Evolutionary conservation across 23 tunicate genomes (phyloP).

Genomic region (Trididemnum nubilum): DNA sequence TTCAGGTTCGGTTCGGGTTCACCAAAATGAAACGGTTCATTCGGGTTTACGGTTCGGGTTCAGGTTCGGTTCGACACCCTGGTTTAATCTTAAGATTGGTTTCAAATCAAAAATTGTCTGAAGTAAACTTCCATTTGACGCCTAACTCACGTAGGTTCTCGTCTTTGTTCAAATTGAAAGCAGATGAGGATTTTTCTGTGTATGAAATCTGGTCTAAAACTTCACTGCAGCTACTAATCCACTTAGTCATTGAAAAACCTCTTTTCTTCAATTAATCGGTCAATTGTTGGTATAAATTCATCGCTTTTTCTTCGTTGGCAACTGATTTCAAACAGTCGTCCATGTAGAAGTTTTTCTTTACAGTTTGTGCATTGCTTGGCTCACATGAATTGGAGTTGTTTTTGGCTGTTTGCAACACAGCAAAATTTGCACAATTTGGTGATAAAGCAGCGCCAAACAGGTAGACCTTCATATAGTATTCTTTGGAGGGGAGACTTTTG

Average conservation of each 20-base stretch:
- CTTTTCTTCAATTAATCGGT: not conserved
- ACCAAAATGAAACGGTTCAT: too few relatives aligned
- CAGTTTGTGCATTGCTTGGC: not conserved
- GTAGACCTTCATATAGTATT: not conserved
- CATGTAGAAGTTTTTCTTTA: not conserved
- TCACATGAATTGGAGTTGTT: not conserved
- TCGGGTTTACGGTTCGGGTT: too few relatives aligned
- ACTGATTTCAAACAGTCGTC: not conserved
- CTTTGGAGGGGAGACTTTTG: not conserved
- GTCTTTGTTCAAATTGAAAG: not conserved
- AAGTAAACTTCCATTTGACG: not conserved
- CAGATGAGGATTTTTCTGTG: not conserved
- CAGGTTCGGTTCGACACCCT: too few relatives aligned
- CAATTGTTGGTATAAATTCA: not conserved
- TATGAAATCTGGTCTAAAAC: not conserved
- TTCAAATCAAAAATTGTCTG: not conserved
- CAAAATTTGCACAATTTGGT: constrained; percentile 14
- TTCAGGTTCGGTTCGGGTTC: too few relatives aligned
- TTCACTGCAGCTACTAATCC: constrained; percentile 4
- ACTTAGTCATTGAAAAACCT: constrained; percentile 1
- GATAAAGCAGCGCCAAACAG: not conserved
- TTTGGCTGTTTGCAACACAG: not conserved
- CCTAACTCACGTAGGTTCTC: not conserved
- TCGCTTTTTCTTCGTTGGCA: not conserved
- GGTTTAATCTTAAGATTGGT: not conserved